A percentile compares a stretch with the other conserved stretches of the same genome.
These are phyloP conservation scores for Conchocele bisecta DNA, from an alignment of 2,888 invertebrate genomes.

Conservation along the genomic window DNA sequence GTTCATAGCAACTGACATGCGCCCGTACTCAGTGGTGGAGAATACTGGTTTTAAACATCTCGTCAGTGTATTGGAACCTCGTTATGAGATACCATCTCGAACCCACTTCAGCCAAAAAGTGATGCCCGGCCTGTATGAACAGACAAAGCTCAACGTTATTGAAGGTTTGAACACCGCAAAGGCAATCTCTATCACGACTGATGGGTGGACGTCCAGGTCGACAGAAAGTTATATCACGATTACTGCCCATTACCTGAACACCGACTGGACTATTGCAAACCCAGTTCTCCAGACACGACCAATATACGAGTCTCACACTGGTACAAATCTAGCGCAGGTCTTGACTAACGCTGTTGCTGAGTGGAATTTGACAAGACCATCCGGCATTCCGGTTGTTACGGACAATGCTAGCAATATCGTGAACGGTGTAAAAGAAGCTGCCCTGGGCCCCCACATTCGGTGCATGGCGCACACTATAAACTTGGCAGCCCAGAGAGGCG, in stretches of 20 bases:
- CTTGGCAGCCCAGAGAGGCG: conserved; percentile 20
- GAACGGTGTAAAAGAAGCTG: conserved; percentile 18
- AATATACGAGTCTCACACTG: conserved; percentile 25
- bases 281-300: conserved; percentile 4
- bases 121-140: conserved; percentile 15
- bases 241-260: conserved; percentile 15
- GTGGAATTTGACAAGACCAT: conserved; percentile 23
- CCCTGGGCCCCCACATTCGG: conserved; percentile 26
- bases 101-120: conserved; percentile 31
- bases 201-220: conserved; percentile 16
- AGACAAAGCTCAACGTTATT: neutral
- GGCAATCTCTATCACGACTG: conserved; percentile 6
- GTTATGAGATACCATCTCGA: conserved; percentile 19
- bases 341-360: conserved; percentile 12
- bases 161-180: neutral
- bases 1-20: conserved; percentile 27
- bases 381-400: conserved; percentile 17
- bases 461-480: conserved; percentile 44
- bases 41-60: conserved; percentile 26
- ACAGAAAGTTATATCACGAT: conserved; percentile 19
- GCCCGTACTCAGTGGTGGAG: conserved; percentile 29
- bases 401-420: conserved; percentile 49
- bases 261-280: conserved; percentile 4
- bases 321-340: conserved; percentile 17
- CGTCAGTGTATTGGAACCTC: conserved; percentile 33